These are phyloP conservation scores for Dicaeum eximium DNA, from an alignment of 2,113 vertebrate genomes.

Conservation along the genomic window DNA sequence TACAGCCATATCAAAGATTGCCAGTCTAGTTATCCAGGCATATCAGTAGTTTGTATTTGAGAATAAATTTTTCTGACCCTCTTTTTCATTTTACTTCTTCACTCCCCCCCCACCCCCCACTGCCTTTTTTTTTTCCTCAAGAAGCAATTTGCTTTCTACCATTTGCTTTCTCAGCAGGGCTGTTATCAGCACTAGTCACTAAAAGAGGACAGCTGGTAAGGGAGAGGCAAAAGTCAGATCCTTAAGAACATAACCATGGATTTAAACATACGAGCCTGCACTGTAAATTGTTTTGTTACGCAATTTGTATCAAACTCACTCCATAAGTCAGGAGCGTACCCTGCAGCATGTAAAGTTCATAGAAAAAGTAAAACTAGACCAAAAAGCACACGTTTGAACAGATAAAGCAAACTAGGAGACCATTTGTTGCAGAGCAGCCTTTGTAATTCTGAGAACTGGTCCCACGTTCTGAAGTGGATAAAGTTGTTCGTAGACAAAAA, in stretches of 20 bases:
- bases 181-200: not conserved
- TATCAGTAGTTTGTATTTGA: not conserved
- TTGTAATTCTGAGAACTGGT: constrained; percentile 37
- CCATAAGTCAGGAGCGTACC: not conserved
- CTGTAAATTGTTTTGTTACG: constrained; percentile 9
- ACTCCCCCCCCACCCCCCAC: too few relatives aligned
- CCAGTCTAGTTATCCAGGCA: not conserved
- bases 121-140: not conserved
- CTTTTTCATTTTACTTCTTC: not conserved
- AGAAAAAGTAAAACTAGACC: not conserved
- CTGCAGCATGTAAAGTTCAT: constrained; percentile 10
- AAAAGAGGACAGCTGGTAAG: constrained; percentile 42
- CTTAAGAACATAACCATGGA: not conserved
- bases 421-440: constrained; percentile 19
- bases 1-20: not conserved
- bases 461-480: not conserved
- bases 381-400: not conserved
- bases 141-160: constrained; percentile 28
- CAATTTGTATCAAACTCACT: not conserved
- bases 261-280: not conserved
- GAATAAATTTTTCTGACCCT: not conserved
- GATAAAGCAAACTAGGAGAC: not conserved
- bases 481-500: constrained; percentile 21
- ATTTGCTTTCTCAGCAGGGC: constrained; percentile 38
- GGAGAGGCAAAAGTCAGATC: not conserved